Evolutionary conservation across 2,113 vertebrate species (phyloP).

Genomic region (Desmodus rotundus): DNA sequence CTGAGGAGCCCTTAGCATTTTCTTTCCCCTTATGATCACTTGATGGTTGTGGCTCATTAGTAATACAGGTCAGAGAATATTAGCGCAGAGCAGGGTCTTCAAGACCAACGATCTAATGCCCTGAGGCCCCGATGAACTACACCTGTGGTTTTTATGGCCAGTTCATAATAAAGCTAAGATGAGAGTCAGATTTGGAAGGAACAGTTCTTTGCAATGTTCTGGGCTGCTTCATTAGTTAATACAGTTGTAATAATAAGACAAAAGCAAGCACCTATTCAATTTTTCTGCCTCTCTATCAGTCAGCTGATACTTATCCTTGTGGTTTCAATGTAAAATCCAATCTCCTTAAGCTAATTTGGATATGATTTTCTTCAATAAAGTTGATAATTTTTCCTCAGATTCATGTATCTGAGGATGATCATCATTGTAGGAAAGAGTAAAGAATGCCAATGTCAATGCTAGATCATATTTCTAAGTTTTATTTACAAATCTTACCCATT

Average conservation of each 20-base stretch:
- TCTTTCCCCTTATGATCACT: background rate
- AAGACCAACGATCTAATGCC: background rate
- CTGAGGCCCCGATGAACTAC: background rate
- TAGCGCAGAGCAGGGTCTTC: background rate
- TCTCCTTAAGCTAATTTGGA: background rate
- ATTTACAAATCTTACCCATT: background rate
- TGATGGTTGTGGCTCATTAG: background rate
- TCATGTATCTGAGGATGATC: background rate
- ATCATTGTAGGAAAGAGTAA: background rate
- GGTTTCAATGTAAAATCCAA: background rate
- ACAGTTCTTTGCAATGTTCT: background rate
- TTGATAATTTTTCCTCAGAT: background rate
- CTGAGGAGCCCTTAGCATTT: background rate
- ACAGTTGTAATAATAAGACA: background rate
- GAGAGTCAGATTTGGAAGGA: background rate
- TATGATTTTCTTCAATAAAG: background rate
- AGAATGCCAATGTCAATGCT: background rate
- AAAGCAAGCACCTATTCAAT: background rate
- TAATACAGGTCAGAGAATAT: background rate
- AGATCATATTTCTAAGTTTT: background rate
- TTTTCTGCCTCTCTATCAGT: background rate
- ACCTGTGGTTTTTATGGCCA: background rate
- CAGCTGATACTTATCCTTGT: background rate
- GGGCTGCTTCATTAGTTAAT: background rate
- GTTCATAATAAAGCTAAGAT: background rate